Conservation (phyloP, 2,797 vertebrate genomes). For the Darevskia nairensis region DNA sequence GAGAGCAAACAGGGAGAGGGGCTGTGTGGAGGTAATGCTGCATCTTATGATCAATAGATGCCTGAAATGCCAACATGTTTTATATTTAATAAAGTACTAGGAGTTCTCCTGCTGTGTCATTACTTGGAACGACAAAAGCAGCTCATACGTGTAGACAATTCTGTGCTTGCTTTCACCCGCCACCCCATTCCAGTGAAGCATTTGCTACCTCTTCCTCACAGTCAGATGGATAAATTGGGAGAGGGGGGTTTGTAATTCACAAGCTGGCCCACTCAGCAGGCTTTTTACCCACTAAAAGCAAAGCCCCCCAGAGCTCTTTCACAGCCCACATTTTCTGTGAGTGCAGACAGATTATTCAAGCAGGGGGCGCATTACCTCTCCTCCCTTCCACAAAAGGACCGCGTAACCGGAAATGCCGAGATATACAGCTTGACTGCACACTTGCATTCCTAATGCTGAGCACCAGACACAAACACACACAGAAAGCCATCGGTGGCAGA, state of each 20-base stretch:
- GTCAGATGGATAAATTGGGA: too few species aligned
- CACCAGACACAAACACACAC: too few species aligned
- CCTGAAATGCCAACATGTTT: background rate
- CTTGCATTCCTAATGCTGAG: too few species aligned
- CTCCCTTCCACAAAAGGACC: background rate
- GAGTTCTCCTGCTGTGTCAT: background rate
- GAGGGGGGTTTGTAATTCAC: background rate
- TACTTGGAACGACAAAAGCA: background rate
- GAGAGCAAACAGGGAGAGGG: constrained; percentile 44
- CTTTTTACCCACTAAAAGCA: constrained; percentile 27
- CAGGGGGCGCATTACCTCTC: background rate
- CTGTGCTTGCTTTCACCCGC: too few species aligned
- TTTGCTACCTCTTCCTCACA: background rate
- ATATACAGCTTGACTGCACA: background rate
- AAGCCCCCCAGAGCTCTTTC: background rate
- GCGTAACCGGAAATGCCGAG: background rate
- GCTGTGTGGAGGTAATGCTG: constrained; percentile 27
- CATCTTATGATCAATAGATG: background rate
- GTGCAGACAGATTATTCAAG: too few species aligned
- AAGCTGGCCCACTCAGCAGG: background rate
- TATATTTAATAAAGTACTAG: background rate
- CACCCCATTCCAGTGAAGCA: background rate
- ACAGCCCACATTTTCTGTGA: background rate
- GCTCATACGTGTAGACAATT: background rate
- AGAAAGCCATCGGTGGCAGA: background rate